Evolutionary conservation across 2,113 vertebrate species (phyloP).

Genomic region (Dicentrarchus labrax): DNA sequence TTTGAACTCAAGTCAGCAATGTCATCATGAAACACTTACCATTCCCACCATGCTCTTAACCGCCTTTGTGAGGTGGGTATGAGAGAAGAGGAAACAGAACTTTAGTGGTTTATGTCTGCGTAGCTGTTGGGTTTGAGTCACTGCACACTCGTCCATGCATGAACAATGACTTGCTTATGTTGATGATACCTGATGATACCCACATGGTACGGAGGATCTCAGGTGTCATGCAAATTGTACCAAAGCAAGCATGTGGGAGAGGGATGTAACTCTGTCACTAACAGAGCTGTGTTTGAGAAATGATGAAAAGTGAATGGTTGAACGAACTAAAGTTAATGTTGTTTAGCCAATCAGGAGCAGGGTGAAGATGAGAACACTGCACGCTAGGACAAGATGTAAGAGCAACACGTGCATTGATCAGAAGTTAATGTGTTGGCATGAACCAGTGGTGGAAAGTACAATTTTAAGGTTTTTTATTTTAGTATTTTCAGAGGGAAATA

Average conservation of each 20-base stretch:
- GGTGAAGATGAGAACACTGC: not conserved
- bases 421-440: not conserved
- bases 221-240: not conserved
- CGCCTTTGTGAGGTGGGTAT: constrained; percentile 90
- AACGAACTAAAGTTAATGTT: not conserved
- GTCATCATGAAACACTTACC: constrained; percentile 87
- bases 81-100: constrained; percentile 64
- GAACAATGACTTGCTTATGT: not conserved
- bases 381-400: not conserved
- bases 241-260: not conserved
- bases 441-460: constrained; percentile 2
- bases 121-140: constrained; percentile 20
- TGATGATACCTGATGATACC: constrained; percentile 1
- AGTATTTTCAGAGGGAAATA: no score
- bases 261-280: not conserved
- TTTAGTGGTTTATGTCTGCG: constrained; percentile 40
- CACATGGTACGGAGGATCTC: not conserved
- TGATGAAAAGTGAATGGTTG: not conserved
- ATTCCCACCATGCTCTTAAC: constrained; percentile 96
- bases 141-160: constrained; percentile 39
- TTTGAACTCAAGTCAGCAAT: constrained; percentile 1
- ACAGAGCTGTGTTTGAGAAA: not conserved
- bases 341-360: not conserved
- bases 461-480: not conserved
- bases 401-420: not conserved